phyloP scores from a whole-genome alignment of 2,888 invertebrate species.

The Eilema griseolum region DNA sequence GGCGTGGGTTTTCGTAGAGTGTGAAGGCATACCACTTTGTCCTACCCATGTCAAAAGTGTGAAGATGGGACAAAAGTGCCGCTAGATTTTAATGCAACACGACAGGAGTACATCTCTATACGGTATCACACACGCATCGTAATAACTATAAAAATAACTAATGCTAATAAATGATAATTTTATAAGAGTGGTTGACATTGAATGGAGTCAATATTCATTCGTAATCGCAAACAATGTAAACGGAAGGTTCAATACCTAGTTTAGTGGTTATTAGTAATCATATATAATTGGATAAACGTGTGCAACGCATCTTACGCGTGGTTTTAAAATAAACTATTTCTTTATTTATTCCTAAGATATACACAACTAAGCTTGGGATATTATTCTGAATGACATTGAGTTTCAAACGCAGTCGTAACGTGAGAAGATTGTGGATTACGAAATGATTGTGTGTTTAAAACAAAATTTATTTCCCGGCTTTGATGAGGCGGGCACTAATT shows the following conservation, averaged over 20 bases:
- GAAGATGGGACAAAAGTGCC: neutral
- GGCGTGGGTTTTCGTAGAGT: neutral
- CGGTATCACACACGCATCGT: neutral
- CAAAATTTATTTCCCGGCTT: neutral
- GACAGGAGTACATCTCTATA: neutral
- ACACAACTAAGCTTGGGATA: too few relatives aligned
- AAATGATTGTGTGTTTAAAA: too few relatives aligned
- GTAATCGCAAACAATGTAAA: neutral
- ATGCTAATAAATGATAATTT: slow-evolving; percentile 37
- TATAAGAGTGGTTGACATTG: slow-evolving; percentile 44
- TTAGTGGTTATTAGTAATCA: neutral
- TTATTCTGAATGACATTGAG: too few relatives aligned
- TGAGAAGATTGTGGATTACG: too few relatives aligned
- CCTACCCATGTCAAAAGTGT: neutral
- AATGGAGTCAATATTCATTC: slow-evolving; percentile 39
- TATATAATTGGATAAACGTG: neutral
- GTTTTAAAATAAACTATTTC: neutral
- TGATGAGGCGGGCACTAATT: too few relatives aligned
- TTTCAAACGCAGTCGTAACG: too few relatives aligned
- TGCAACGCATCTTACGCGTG: neutral
- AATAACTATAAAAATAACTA: neutral
- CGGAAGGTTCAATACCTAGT: neutral
- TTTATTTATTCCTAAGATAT: neutral
- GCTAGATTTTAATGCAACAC: neutral
- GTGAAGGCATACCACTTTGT: neutral